Conservation (phyloP, 92 coral and sea anemone genomes). For the Epizoanthus ramosus region DNA sequence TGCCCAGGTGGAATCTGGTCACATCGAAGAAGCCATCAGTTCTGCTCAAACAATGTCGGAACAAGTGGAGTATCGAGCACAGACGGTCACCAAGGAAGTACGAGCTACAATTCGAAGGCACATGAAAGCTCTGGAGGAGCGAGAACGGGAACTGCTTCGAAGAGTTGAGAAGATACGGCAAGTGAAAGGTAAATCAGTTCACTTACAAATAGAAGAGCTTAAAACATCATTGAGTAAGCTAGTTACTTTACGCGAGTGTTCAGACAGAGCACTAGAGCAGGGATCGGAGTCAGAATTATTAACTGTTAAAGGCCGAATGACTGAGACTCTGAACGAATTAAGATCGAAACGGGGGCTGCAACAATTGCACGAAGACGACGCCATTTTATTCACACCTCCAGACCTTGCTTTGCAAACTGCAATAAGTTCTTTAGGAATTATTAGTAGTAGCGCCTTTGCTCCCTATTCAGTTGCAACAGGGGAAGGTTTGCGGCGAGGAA, state of each 20-base stretch:
- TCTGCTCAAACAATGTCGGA: slow-evolving; percentile 78
- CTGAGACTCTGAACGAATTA: slow-evolving; percentile 88
- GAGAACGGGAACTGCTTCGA: slow-evolving; percentile 94
- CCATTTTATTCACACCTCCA: slow-evolving; percentile 98
- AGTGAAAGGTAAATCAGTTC: slow-evolving; percentile 96
- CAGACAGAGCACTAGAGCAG: slow-evolving; percentile 80
- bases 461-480: slow-evolving; percentile 90
- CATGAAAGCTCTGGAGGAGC: slow-evolving; percentile 91
- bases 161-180: slow-evolving; percentile 98
- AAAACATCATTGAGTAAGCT: slow-evolving; percentile 71
- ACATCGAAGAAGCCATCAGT: slow-evolving; percentile 83
- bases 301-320: slow-evolving; percentile 76
- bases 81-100: slow-evolving; percentile 82
- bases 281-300: slow-evolving; percentile 80
- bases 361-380: slow-evolving; percentile 97
- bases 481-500: slow-evolving; percentile 90
- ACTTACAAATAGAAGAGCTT: slow-evolving; percentile 91
- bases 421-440: slow-evolving; percentile 94
- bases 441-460: slow-evolving; percentile 92
- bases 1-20: slow-evolving; percentile 78
- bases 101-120: slow-evolving; percentile 90
- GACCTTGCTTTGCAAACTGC: slow-evolving; percentile 98
- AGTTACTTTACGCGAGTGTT: slow-evolving; percentile 62
- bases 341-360: slow-evolving; percentile 84
- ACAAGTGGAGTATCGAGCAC: slow-evolving; percentile 87